Evolutionary conservation across 2,888 invertebrate genomes (phyloP).

Genomic region (Temnothorax ravouxi): DNA sequence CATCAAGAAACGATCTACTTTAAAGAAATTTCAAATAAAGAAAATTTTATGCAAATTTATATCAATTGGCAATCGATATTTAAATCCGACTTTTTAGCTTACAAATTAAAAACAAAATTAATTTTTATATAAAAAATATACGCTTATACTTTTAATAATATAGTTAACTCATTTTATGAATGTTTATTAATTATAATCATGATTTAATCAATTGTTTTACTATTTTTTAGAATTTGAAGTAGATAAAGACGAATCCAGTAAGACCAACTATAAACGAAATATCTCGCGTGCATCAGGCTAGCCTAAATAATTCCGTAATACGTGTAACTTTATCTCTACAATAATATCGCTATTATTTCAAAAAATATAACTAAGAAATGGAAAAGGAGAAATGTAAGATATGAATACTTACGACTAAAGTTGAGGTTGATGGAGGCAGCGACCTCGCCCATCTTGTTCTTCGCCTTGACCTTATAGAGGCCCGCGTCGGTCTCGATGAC

Average conservation of each 20-base stretch:
- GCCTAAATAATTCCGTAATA: background rate
- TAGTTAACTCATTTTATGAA: background rate
- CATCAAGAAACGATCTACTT: slow-evolving; percentile 23
- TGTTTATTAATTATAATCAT: background rate
- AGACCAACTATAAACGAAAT: background rate
- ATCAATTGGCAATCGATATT: background rate
- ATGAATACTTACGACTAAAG: slow-evolving; percentile 96
- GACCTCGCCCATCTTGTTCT: slow-evolving; percentile 99
- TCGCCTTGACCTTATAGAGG: slow-evolving; percentile 98
- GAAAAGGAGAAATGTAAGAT: slow-evolving; percentile 3
- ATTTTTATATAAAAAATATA: slow-evolving; percentile 3
- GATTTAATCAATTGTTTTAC: background rate
- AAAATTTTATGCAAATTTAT: background rate
- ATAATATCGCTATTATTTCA: background rate
- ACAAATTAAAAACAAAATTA: background rate
- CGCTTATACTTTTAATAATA: background rate
- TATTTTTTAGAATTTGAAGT: slow-evolving; percentile 5
- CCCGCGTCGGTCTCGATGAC: slow-evolving; percentile 98
- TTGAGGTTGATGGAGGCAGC: slow-evolving; percentile 98
- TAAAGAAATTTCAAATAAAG: slow-evolving; percentile 39
- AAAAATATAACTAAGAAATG: background rate
- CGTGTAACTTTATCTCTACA: background rate
- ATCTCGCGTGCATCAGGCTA: background rate
- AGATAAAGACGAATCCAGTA: background rate
- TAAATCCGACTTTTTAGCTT: background rate